Evolutionary conservation across 2,113 vertebrate genomes (phyloP), one percentile per base, ranked within the genome.

Genomic region (Carassius carassius): DNA sequence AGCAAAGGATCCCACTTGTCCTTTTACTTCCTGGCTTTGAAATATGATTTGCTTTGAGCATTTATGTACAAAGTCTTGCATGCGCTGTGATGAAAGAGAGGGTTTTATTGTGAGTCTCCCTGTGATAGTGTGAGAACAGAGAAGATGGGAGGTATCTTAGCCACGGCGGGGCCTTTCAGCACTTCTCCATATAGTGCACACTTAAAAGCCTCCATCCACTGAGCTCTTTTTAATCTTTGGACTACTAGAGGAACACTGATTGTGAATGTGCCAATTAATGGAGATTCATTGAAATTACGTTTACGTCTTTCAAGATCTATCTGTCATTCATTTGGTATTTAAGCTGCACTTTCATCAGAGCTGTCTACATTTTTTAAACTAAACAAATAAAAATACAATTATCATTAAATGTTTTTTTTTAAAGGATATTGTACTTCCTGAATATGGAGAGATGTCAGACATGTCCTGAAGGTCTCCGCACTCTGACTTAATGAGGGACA

Each of bases 401-500:
- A 23, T 25, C 19, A 69, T 10, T 4, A 19, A 11, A 32, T 21
- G 17, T 19, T 81, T 1, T 13, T 8, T 29, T 78, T 78, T 35
- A 96, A 99, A 99, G 98, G 98, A 99, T 99, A 99, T 98, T 91
- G 98, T 98, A 95, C 95, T 97, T 95, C 97, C 95, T 82, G 98
- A 99, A 92, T 98, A 99, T 51, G 97, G 97, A 1, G 98, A 99
- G 89, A 99, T 99, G 91, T 99, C 98, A 0, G 97, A 95, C 95
- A 99, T 97, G 92, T 99, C 98, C 91, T 99, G 98, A 86, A 99
- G 95, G 91, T 99, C 98, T 1, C 97, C 97, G 1, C 98, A 99
- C 94, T 99, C 98, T 0, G 98, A 99, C 92, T 99, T 99, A 92
- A 99, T 99, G 93, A 99, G 97, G 37, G 98, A 98, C 91, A 99